Evolutionary conservation across 2,113 vertebrate genomes (phyloP).

Genomic region (Pedetes capensis): DNA sequence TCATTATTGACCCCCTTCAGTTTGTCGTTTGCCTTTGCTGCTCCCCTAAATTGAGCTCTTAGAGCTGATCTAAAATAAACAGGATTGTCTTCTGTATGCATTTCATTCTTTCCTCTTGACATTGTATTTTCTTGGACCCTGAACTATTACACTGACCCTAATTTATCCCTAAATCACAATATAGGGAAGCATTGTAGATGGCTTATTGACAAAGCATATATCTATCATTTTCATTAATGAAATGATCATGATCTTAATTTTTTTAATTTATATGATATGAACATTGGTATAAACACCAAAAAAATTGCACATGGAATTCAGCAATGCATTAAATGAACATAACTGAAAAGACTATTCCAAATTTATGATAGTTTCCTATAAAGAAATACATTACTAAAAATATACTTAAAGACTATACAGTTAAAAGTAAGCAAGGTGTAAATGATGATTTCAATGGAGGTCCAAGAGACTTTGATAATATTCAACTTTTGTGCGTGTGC

Average conservation of each 20-base stretch:
- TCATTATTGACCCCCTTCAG: not conserved
- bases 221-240: slow-evolving; percentile 35
- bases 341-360: not conserved
- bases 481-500: not conserved
- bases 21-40: not conserved
- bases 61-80: not conserved
- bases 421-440: slow-evolving; percentile 25
- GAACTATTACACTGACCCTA: not conserved
- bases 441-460: not conserved
- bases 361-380: slow-evolving; percentile 18
- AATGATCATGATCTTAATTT: not conserved
- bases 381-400: not conserved
- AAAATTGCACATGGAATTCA: not conserved
- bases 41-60: not conserved
- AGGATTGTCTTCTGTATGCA: not conserved
- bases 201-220: not conserved
- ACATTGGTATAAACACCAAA: not conserved
- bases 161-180: slow-evolving; percentile 6
- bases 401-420: not conserved
- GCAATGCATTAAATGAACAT: not conserved
- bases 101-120: not conserved
- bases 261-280: not conserved
- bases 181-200: not conserved
- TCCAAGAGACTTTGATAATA: not conserved
- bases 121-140: not conserved